These are phyloP conservation scores for Neodiprion virginianus DNA, from an alignment of 1,140 invertebrate species.

Conservation along the genomic window DNA sequence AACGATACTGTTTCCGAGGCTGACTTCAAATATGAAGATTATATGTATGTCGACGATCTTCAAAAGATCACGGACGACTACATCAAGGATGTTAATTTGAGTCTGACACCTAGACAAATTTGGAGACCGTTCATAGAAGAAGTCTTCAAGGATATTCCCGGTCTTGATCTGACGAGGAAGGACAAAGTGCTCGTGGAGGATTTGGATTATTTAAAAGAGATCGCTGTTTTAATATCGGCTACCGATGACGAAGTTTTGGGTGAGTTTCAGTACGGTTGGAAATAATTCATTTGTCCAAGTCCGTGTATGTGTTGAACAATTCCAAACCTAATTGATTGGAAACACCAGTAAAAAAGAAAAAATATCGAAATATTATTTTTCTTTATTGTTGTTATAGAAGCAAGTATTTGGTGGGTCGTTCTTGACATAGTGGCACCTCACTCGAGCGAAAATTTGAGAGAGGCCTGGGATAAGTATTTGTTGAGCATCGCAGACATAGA, in stretches of 20 bases:
- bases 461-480: conserved; percentile 52
- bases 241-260: conserved; percentile 63
- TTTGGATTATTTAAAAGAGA: conserved; percentile 66
- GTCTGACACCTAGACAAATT: conserved; percentile 59
- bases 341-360: not conserved
- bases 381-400: conserved; percentile 50
- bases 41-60: conserved; percentile 66
- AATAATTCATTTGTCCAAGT: not conserved
- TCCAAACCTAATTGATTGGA: too few relatives aligned
- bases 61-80: conserved; percentile 68
- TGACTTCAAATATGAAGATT: conserved; percentile 62
- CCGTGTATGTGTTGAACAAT: not conserved
- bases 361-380: conserved; percentile 17
- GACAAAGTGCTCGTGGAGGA: conserved; percentile 70
- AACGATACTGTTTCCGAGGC: conserved; percentile 63
- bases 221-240: conserved; percentile 64
- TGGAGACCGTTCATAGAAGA: conserved; percentile 70
- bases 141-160: conserved; percentile 64
- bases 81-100: conserved; percentile 58
- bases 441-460: conserved; percentile 65
- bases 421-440: conserved; percentile 70
- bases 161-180: conserved; percentile 60
- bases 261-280: conserved; percentile 23
- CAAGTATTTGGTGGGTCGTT: conserved; percentile 73
- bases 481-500: conserved; percentile 50